phyloP scores from a whole-genome alignment of 1,140 invertebrate species.

The Bombyx mandarina region DNA sequence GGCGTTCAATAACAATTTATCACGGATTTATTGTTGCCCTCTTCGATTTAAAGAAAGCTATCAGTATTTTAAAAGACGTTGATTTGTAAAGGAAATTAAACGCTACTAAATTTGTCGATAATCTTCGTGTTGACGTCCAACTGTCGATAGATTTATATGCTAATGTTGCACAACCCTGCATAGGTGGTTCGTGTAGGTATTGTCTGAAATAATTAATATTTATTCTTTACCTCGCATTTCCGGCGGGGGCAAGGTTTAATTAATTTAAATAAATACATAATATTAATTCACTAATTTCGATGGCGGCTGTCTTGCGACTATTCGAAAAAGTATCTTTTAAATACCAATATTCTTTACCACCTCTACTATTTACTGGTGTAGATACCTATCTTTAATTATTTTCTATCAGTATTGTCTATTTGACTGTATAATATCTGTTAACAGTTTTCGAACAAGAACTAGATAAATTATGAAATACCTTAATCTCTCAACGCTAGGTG shows the following conservation, averaged over 20 bases:
- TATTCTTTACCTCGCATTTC: conserved; percentile 15
- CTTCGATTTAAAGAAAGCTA: too few relatives aligned
- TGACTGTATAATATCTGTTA: too few relatives aligned
- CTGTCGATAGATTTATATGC: conserved; percentile 15
- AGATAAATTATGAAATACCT: too few relatives aligned
- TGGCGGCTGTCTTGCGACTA: background rate
- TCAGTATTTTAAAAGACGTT: too few relatives aligned
- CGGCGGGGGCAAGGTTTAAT: background rate
- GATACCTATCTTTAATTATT: too few relatives aligned
- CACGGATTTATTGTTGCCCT: background rate
- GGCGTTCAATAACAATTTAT: conserved; percentile 2
- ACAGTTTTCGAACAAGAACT: too few relatives aligned
- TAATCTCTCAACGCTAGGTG: background rate
- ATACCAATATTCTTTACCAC: too few relatives aligned
- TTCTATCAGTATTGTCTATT: too few relatives aligned
- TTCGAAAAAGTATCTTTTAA: too few relatives aligned
- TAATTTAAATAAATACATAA: background rate
- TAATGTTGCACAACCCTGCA: conserved; percentile 10
- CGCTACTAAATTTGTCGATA: background rate
- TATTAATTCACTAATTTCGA: background rate
- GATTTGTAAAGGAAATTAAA: background rate
- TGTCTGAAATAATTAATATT: conserved; percentile 19
- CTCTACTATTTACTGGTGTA: too few relatives aligned
- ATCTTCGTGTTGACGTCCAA: conserved; percentile 1
- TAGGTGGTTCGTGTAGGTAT: conserved; percentile 11